Evolutionary conservation across 2,888 invertebrate genomes (phyloP).

Genomic region (Ormyrus thymus): DNA sequence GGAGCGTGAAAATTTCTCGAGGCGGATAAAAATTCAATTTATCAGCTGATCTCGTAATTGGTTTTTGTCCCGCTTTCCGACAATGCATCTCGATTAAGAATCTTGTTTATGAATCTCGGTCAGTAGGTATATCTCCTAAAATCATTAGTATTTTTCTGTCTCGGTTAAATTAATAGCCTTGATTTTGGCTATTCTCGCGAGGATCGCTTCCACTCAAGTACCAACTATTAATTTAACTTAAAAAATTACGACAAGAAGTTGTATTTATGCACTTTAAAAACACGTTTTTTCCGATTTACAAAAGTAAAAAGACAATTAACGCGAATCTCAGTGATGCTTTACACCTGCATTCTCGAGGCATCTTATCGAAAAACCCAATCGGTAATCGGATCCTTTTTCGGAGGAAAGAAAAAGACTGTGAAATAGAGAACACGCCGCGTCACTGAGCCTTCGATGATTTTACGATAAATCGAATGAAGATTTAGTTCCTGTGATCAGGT

Average conservation of each 20-base stretch:
- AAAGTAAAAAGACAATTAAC: slow-evolving; percentile 27
- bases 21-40: slow-evolving; percentile 28
- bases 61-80: background rate
- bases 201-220: background rate
- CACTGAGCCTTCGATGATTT: slow-evolving; percentile 37
- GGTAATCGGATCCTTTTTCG: slow-evolving; percentile 50
- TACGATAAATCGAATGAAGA: slow-evolving; percentile 45
- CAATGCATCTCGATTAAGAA: background rate
- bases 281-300: background rate
- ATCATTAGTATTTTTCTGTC: no score
- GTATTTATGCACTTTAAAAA: background rate
- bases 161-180: no score
- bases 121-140: background rate
- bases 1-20: background rate
- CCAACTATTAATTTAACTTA: background rate
- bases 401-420: slow-evolving; percentile 13
- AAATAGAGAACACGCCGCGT: slow-evolving; percentile 41
- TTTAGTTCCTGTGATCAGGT: slow-evolving; percentile 16
- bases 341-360: slow-evolving; percentile 42
- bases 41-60: slow-evolving; percentile 3
- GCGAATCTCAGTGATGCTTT: slow-evolving; percentile 26
- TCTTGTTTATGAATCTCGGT: background rate
- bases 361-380: slow-evolving; percentile 35
- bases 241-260: background rate
- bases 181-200: background rate